Evolutionary conservation across 2,797 vertebrate genomes (phyloP), one percentile per base, ranked within the genome.

Genomic region (Spinibarbus caldwelli): DNA sequence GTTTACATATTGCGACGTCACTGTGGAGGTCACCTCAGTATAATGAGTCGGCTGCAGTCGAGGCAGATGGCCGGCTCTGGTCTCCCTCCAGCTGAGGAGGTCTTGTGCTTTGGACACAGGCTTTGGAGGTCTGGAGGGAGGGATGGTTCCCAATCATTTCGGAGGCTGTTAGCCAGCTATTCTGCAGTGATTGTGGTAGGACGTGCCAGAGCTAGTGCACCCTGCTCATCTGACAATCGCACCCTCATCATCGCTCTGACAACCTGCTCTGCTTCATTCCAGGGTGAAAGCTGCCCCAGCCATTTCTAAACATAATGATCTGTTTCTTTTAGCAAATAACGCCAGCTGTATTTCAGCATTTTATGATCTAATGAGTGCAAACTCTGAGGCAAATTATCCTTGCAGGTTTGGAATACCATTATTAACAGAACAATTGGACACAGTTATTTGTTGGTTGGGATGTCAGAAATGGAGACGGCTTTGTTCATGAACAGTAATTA

Each of bases 31-130:
- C 52, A 86, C 72, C 78, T 67, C 76, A 15, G 41, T 34, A 72
- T 36, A 38, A 59, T 82, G 54, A 49, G 64, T 70, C n/a, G n/a
- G n/a, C n/a, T n/a, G n/a, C n/a, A n/a, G n/a, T n/a, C 14, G 7
- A 70, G 79, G 59, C 73, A 85, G 86, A 85, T 82, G 86, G 80
- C 29, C 2, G 21, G 6, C 23, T 78, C 38, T 78, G 66, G 83
- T 72, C 36, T 85, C 75, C 38, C 23, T 73, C 83, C 86, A 57
- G 57, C 73, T 49, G 59, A 68, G 36, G 59, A 67, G 75, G 75
- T 78, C 75, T 84, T 41, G 6, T 2, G 11, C 47, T 43, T 78
- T 52, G 82, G 87, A 87, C 89, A 82, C 73, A 73, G 84, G 77
- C 31, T 68, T 81, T 81, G 66, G 68, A 64, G 54, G 59, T 62